Percentiles rank a stretch among this genome's conserved stretches.
phyloP scores from a whole-genome alignment of 1,140 invertebrate genomes.

The Rhopalosiphum maidis region DNA sequence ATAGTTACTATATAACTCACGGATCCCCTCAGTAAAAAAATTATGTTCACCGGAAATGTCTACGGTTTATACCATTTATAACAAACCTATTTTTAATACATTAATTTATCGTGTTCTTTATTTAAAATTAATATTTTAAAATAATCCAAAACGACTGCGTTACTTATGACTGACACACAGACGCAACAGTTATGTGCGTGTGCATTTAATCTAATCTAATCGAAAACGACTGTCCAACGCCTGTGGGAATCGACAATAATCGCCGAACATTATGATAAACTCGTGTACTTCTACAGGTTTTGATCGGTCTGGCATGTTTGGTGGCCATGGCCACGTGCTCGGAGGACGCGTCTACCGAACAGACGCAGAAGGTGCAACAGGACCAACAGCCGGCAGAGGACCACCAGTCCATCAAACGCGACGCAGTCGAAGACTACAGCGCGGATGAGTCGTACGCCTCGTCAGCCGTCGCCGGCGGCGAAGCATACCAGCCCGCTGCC shows the following conservation, averaged over 20 bases:
- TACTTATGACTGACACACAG: neutral
- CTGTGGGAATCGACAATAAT: neutral
- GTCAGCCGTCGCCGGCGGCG: neutral
- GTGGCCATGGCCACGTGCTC: constrained; percentile 15
- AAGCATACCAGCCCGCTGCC: neutral
- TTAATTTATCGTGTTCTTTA: neutral
- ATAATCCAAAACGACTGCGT: neutral
- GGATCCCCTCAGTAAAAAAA: neutral
- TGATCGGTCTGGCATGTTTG: constrained; percentile 20
- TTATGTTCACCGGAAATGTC: neutral
- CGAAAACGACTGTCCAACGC: neutral
- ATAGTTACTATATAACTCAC: neutral
- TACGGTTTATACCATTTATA: neutral
- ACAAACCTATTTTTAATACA: neutral
- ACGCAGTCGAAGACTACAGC: neutral
- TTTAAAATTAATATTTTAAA: neutral
- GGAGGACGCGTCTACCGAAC: neutral
- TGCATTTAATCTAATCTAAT: neutral
- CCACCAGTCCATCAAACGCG: constrained; percentile 19
- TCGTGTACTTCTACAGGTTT: neutral
- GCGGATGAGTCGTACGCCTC: neutral
- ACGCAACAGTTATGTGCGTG: neutral
- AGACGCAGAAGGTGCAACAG: neutral
- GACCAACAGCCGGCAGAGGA: neutral
- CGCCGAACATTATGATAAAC: neutral